These are phyloP conservation scores for Heteronetta atricapilla DNA, from an alignment of 2,113 vertebrate genomes.

Conservation along the genomic window DNA sequence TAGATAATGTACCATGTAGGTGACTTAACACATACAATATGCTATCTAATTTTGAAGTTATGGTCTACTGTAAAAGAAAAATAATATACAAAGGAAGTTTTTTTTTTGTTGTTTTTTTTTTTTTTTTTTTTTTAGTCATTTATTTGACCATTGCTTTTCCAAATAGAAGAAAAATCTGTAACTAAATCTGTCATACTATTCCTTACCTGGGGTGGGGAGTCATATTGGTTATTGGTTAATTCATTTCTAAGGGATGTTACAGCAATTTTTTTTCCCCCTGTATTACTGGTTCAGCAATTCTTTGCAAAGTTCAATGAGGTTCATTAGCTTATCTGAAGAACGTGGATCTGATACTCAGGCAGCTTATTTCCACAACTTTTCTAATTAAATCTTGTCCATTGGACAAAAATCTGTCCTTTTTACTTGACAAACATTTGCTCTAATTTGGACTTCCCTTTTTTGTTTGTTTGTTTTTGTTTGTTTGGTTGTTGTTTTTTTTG, in stretches of 20 bases:
- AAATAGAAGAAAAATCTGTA: not conserved
- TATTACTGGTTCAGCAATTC: constrained; percentile 68
- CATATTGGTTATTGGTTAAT: constrained; percentile 30
- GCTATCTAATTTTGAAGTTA: constrained; percentile 45
- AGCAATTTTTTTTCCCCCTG: not conserved
- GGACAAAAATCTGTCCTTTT: constrained; percentile 75
- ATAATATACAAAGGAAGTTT: not conserved
- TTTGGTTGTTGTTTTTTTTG: too few relatives aligned
- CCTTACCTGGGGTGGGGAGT: not conserved
- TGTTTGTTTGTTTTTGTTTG: not conserved
- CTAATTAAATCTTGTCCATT: constrained; percentile 79
- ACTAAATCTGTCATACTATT: not conserved
- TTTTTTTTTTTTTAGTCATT: not conserved
- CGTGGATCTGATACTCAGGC: constrained; percentile 57
- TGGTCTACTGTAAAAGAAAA: not conserved
- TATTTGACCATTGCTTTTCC: constrained; percentile 9
- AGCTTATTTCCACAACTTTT: constrained; percentile 73
- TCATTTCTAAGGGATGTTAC: constrained; percentile 41
- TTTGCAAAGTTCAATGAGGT: constrained; percentile 74
- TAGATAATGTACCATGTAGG: constrained; percentile 48
- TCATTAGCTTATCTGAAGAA: constrained; percentile 77
- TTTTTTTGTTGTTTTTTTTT: too few relatives aligned
- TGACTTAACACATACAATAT: constrained; percentile 28
- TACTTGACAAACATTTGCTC: constrained; percentile 80
- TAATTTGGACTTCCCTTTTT: constrained; percentile 71